These are phyloP conservation scores for Oreohelix idahoensis DNA, from an alignment of 1,140 invertebrate species.

Conservation along the genomic window DNA sequence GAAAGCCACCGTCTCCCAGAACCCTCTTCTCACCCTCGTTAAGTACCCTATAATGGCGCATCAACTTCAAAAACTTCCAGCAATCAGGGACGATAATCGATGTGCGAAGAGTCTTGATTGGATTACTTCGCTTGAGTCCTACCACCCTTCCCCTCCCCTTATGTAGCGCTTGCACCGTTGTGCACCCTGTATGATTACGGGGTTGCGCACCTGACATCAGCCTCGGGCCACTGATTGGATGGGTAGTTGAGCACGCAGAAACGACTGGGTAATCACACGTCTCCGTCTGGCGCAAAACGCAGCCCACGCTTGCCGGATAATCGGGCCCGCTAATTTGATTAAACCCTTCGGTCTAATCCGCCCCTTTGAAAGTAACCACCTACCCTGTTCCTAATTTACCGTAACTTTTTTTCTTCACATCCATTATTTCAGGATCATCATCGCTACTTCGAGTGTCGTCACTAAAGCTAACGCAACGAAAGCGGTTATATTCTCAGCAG, in stretches of 20 bases:
- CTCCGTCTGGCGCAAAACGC: background rate
- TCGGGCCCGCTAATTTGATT: conserved; percentile 30
- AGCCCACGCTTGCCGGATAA: conserved; percentile 20
- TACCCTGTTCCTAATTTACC: conserved; percentile 12
- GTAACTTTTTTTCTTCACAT: background rate
- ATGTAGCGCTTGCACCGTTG: conserved; percentile 1
- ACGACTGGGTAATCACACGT: conserved; percentile 29
- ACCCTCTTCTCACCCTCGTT: background rate
- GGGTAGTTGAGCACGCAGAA: conserved; percentile 2
- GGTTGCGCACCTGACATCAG: conserved; percentile 18
- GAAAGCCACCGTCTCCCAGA: background rate
- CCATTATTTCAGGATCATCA: background rate
- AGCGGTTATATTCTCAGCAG: background rate
- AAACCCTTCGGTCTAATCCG: conserved; percentile 11
- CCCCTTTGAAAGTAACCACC: background rate
- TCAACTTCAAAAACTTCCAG: conserved; percentile 2
- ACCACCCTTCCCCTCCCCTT: background rate
- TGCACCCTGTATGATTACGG: conserved; percentile 23
- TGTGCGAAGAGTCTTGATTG: conserved; percentile 30
- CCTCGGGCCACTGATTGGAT: conserved; percentile 22
- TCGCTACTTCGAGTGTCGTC: background rate
- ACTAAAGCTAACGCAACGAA: background rate
- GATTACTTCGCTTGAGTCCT: conserved; percentile 17
- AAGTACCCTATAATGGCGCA: conserved; percentile 20
- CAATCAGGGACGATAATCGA: conserved; percentile 30